A percentile compares a stretch with the other conserved stretches of the same genome.
Conservation (phyloP, 2,888 invertebrate genomes). For the Scelioninae gen. 1 region DNA sequence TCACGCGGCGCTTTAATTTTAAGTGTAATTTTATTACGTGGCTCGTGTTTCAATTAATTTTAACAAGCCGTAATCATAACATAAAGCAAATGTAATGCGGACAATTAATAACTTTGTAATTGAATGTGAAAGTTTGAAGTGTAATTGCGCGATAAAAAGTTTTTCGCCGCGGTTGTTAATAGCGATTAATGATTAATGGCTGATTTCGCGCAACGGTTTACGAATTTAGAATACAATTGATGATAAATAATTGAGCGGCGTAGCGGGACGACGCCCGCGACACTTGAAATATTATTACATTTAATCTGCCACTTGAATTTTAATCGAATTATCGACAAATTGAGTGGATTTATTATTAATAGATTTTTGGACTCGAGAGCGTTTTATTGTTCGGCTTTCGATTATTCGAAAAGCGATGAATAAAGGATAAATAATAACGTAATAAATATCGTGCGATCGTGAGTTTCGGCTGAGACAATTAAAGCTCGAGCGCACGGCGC, state of each 20-base stretch:
- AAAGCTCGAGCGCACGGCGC: too few relatives aligned
- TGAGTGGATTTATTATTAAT: slow-evolving; percentile 35
- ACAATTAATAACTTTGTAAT: slow-evolving; percentile 46
- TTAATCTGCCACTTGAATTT: slow-evolving; percentile 34
- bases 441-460: too few relatives aligned
- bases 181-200: slow-evolving; percentile 36
- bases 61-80: slow-evolving; percentile 40
- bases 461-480: too few relatives aligned
- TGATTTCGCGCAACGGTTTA: slow-evolving; percentile 18
- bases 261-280: slow-evolving; percentile 7
- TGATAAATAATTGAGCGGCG: slow-evolving; percentile 31
- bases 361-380: neutral
- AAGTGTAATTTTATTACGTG: slow-evolving; percentile 38
- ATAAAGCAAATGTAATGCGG: slow-evolving; percentile 32
- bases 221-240: slow-evolving; percentile 41
- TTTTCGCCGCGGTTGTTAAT: slow-evolving; percentile 34
- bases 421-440: too few relatives aligned
- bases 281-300: slow-evolving; percentile 43
- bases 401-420: too few relatives aligned
- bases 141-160: slow-evolving; percentile 49
- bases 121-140: slow-evolving; percentile 36
- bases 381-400: slow-evolving; percentile 8
- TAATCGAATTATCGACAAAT: slow-evolving; percentile 40
- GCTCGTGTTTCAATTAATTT: slow-evolving; percentile 26
- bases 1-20: slow-evolving; percentile 25